Base-by-base conservation (phyloP, 2,797 vertebrate genomes). In the Dicrostonyx torquatus region DNA sequence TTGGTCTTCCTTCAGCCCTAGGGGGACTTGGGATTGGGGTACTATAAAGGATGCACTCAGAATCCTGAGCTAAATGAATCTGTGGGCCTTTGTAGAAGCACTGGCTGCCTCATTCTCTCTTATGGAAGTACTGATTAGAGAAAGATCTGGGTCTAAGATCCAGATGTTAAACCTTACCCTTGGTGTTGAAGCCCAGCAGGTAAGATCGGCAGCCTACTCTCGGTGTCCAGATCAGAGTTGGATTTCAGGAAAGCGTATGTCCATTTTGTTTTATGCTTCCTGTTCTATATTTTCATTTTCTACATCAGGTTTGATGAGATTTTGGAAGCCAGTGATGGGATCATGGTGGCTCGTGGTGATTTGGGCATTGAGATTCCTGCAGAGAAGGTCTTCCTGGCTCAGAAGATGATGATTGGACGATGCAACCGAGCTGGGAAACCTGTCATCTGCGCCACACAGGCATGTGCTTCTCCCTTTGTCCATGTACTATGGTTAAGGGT, bases 371-470 rank as follows among this genome's bases (percentile, higher is more conserved):
- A 99, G 98, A 99, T 99, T 97, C 99, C 99, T 0, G 99, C 99
- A 79, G 99, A 99, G 96, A 99, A 99, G 96, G 99, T 99, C 92
- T 99, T 99, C 97, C 98, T 99, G 0, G 99, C 99, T 78, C 99
- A 99, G 98, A 99, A 99, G 98, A 99, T 99, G 99, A 99, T 99
- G 99, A 99, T 99, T 55, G 99, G 99, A 7, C 99, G 99, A 76
- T 99, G 99, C 98, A 99, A 99, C 98, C 99, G 98, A 96, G 99
- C 99, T 88, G 99, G 99, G 95, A 99, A 99, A 96, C 99, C 99
- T 3, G 99, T 99, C 97, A 99, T 99, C 95, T 99, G 99, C 84
- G 99, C 99, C 92, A 99, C 99, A 73, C 99, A 99, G 99, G 99
- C 99, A 98, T 0, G 87, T 90, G 50, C 66, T n/a, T 31, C 9